These are phyloP conservation scores for Spisula subtruncata DNA, from an alignment of 2,888 invertebrate genomes.

Conservation along the genomic window DNA sequence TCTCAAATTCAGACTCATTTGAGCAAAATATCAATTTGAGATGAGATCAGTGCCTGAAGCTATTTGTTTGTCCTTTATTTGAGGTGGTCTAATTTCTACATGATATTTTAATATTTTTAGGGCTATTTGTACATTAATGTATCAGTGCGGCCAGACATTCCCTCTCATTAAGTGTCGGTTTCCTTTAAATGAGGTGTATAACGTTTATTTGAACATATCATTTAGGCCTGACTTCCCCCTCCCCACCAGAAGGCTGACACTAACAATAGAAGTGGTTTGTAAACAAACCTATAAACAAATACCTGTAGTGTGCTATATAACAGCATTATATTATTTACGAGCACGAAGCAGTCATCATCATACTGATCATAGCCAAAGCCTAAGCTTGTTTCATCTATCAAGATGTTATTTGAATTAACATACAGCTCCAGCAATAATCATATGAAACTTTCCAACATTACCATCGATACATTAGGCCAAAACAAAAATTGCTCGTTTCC, in stretches of 20 bases:
- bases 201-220: not conserved
- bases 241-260: not conserved
- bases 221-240: not conserved
- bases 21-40: too few species aligned
- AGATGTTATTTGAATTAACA: conserved; percentile 26
- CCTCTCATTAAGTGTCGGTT: too few species aligned
- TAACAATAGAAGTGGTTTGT: not conserved
- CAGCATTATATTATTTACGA: not conserved
- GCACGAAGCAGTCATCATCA: not conserved
- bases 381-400: not conserved
- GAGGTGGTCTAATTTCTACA: too few species aligned
- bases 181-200: too few species aligned
- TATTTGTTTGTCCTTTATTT: too few species aligned
- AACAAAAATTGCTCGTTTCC: too few species aligned
- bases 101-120: too few species aligned
- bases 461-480: not conserved
- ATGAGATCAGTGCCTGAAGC: too few species aligned
- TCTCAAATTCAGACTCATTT: too few species aligned
- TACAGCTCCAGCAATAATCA: not conserved
- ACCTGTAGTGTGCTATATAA: not conserved
- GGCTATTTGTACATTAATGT: too few species aligned
- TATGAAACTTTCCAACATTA: not conserved
- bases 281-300: not conserved
- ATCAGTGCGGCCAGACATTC: too few species aligned
- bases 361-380: not conserved